Base-by-base conservation (phyloP, 2,113 vertebrate genomes). In the Callocephalon fimbriatum region DNA sequence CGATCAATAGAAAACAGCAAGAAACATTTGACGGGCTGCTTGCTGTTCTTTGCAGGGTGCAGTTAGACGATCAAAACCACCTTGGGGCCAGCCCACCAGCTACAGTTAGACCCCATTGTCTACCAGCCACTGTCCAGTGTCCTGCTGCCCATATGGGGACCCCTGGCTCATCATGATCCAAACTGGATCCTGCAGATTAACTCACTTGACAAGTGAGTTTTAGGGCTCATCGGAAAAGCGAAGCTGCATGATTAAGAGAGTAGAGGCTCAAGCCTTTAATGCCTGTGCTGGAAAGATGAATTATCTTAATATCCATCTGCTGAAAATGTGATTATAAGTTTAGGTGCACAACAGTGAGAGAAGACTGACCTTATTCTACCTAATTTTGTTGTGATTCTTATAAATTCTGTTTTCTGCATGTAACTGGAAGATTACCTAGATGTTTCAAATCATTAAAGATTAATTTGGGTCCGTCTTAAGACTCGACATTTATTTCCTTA, bases 391-490 rank as follows among this genome's bases (percentile, higher is more conserved):
- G 62, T 5, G 58, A 70, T 53, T 70, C 82, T 88, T 63, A 88
- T 68, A 7, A 84, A 73, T 77, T 56, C 51, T 71, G 53, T 53
- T 53, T 81, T 91, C 81, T 70, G 51, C 31, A 2, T 40, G 37
- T 61, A 86, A 31, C 35, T 16, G 40, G 37, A 31, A 58, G 54
- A 78, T 62, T 31, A 79, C 7, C 66, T 50, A 35, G 82, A 79
- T 47, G 22, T 81, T 94, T 91, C 80, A 89, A 78, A 44, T 9
- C 66, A 65, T 76, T 45, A 74, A 88, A 93, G 65, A 78, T 84
- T 65, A 10, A 84, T 76, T 72, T 35, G 47, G 5, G 3, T 40
- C 66, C 51, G 18, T 47, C 37, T 62, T 66, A 65, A 65, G 66
- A 75, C 16, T 42, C 38, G 7, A 13, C 8, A 0, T 56, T 56